Conservation (phyloP, 2,797 vertebrate genomes). For the Numenius phaeopus region DNA sequence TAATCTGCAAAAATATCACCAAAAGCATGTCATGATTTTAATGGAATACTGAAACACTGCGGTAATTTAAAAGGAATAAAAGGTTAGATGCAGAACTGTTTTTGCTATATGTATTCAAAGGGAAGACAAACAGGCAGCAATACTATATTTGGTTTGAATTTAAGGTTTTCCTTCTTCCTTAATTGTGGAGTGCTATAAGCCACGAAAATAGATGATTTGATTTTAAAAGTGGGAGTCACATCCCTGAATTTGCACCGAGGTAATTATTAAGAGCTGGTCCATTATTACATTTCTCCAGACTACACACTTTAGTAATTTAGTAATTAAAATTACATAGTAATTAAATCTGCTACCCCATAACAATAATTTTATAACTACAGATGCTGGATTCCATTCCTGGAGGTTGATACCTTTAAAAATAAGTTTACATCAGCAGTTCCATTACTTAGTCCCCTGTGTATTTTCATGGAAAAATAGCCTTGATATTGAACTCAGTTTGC, state of each 20-base stretch:
- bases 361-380: slow-evolving; percentile 32
- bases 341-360: slow-evolving; percentile 32
- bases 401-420: neutral
- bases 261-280: neutral
- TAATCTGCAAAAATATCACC: slow-evolving; percentile 17
- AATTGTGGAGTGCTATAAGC: neutral
- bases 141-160: neutral
- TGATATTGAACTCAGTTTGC: neutral
- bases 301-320: slow-evolving; percentile 26
- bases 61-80: neutral
- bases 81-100: neutral
- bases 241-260: neutral
- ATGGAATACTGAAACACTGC: neutral
- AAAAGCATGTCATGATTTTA: neutral
- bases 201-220: neutral
- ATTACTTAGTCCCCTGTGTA: neutral
- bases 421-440: neutral
- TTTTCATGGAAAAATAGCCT: neutral
- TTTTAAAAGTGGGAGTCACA: neutral
- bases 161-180: neutral
- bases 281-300: slow-evolving; percentile 22
- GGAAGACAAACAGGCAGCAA: neutral
- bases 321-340: slow-evolving; percentile 37
- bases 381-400: slow-evolving; percentile 6
- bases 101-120: neutral